Conservation (phyloP, 2,113 vertebrate species). For the Chitala chitala region DNA sequence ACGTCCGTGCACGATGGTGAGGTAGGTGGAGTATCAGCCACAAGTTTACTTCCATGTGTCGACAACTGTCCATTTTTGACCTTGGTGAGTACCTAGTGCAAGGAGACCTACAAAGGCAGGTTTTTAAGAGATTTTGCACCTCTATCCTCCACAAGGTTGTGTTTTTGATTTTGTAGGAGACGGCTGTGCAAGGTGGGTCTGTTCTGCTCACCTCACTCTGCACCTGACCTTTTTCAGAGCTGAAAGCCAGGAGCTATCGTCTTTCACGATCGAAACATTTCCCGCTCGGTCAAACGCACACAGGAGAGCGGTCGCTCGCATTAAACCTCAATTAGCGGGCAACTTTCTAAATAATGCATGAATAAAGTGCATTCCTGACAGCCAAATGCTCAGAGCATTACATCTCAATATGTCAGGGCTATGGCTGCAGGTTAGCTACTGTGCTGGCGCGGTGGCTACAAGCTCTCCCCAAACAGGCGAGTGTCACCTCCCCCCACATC, state of each 20-base stretch:
- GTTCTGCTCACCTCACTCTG: constrained; percentile 38
- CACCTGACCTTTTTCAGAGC: constrained; percentile 59
- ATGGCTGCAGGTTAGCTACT: constrained; percentile 43
- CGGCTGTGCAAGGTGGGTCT: no score
- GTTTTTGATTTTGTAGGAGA: no score
- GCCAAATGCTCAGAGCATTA: constrained; percentile 49
- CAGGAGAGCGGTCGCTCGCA: constrained; percentile 61
- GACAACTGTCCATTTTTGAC: not conserved
- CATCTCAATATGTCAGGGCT: constrained; percentile 58
- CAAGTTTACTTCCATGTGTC: no score
- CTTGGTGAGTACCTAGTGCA: not conserved
- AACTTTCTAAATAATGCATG: constrained; percentile 67
- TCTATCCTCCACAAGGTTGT: not conserved
- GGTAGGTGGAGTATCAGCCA: no score
- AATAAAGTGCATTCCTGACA: constrained; percentile 62
- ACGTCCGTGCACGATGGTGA: no score
- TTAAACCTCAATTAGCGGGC: constrained; percentile 68
- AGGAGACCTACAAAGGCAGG: not conserved
- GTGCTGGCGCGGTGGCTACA: constrained; percentile 40
- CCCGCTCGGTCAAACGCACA: constrained; percentile 49
- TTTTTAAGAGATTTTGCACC: not conserved
- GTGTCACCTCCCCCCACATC: constrained; percentile 29
- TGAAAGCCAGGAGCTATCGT: constrained; percentile 53
- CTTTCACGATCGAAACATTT: constrained; percentile 62
- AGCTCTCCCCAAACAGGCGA: constrained; percentile 33